A percentile compares a stretch with the other conserved stretches of the same genome.
These are phyloP conservation scores for Anorthoa munda DNA, from an alignment of 2,888 invertebrate species.

Conservation along the genomic window DNA sequence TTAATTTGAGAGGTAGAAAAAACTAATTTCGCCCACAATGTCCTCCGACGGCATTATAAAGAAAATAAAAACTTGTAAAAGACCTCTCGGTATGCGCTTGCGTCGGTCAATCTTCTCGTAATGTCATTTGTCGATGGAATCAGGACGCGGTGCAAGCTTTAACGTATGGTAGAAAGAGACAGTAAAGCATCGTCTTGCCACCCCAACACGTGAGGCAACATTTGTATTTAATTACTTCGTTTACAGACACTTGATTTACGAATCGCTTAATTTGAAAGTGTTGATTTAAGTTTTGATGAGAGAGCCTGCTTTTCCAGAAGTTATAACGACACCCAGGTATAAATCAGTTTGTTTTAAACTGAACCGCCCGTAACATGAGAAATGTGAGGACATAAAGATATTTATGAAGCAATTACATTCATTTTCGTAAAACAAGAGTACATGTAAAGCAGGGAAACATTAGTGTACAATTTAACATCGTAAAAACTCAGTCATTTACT, in stretches of 20 bases:
- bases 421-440: slow-evolving; percentile 57
- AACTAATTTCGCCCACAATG: slow-evolving; percentile 61
- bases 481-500: slow-evolving; percentile 64
- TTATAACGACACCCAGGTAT: slow-evolving; percentile 67
- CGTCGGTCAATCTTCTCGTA: slow-evolving; percentile 76
- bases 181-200: slow-evolving; percentile 60
- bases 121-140: slow-evolving; percentile 79
- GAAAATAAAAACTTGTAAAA: slow-evolving; percentile 67
- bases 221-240: slow-evolving; percentile 84
- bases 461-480: slow-evolving; percentile 49
- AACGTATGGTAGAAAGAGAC: slow-evolving; percentile 61
- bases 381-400: slow-evolving; percentile 57
- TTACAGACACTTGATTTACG: slow-evolving; percentile 83
- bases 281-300: slow-evolving; percentile 82
- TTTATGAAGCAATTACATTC: slow-evolving; percentile 60
- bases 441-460: slow-evolving; percentile 47
- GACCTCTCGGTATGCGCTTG: slow-evolving; percentile 69
- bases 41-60: slow-evolving; percentile 54
- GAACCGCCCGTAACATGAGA: slow-evolving; percentile 57
- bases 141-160: slow-evolving; percentile 63
- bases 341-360: slow-evolving; percentile 70
- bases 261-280: slow-evolving; percentile 83
- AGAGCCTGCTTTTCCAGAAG: slow-evolving; percentile 70
- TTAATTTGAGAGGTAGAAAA: slow-evolving; percentile 61
- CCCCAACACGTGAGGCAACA: slow-evolving; percentile 71